Evolutionary conservation across 2,888 invertebrate genomes (phyloP).

Genomic region (Acrobasis suavella): DNA sequence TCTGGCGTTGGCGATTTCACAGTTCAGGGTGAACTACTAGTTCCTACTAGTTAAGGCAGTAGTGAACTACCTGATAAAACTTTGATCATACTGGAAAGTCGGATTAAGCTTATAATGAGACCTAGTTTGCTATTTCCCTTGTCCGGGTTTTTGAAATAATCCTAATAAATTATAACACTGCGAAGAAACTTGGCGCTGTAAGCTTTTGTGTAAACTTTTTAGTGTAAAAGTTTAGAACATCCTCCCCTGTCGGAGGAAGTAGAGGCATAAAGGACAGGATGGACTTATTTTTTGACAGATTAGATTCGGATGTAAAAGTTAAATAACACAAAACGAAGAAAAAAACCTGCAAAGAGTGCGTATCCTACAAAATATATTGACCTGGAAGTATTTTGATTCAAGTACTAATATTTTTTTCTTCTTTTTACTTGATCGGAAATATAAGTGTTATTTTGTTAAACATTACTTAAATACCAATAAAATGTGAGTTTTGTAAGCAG

Average conservation of each 20-base stretch:
- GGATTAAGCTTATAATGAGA: not conserved
- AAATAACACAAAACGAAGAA: not conserved
- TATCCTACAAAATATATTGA: no score
- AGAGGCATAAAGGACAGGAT: not conserved
- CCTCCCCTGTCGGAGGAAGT: not conserved
- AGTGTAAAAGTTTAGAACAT: not conserved
- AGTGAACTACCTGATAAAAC: not conserved
- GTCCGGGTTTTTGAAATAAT: slow-evolving; percentile 1
- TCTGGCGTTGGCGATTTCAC: no score
- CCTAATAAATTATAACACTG: slow-evolving; percentile 10
- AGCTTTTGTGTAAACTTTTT: slow-evolving; percentile 15
- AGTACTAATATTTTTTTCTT: no score
- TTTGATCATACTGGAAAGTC: not conserved
- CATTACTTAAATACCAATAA: no score
- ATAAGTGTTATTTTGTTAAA: no score
- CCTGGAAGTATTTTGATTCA: no score
- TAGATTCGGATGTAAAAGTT: not conserved
- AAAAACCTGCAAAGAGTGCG: not conserved
- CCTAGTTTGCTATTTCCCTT: slow-evolving; percentile 1
- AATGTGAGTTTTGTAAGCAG: no score
- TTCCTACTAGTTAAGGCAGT: no score
- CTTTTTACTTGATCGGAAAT: no score
- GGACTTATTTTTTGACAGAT: not conserved
- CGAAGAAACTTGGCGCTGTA: slow-evolving; percentile 6
- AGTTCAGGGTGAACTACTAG: no score